Conservation (phyloP, 2,113 vertebrate species). For the Ranitomeya variabilis region DNA sequence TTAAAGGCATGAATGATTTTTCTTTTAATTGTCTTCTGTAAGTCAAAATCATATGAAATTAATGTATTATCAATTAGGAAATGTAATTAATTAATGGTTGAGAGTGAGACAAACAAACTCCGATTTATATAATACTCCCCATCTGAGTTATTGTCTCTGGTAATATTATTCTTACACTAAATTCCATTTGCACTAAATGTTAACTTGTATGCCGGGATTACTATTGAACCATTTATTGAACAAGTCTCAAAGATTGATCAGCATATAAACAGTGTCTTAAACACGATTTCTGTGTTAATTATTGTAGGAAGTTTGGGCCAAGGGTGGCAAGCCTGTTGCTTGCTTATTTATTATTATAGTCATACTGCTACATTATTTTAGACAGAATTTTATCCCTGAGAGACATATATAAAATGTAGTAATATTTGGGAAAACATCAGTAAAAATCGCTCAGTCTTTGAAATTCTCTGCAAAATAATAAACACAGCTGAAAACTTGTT, state of each 20-base stretch:
- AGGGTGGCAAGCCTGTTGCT: neutral
- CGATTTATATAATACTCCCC: neutral
- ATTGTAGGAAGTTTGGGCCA: neutral
- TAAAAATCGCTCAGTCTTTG: slow-evolving; percentile 21
- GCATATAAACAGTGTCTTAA: neutral
- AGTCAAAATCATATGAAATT: no score
- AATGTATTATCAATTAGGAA: no score
- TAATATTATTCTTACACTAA: neutral
- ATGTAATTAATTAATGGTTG: no score
- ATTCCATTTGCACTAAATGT: neutral
- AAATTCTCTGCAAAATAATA: slow-evolving; percentile 37
- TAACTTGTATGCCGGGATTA: neutral
- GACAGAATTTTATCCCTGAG: slow-evolving; percentile 25
- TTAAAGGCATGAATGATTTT: no score
- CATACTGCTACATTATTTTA: slow-evolving; percentile 21
- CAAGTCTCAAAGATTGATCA: neutral
- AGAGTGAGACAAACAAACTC: no score
- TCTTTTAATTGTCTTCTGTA: no score
- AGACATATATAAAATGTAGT: slow-evolving; percentile 28
- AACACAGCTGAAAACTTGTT: slow-evolving; percentile 39
- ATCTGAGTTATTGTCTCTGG: neutral
- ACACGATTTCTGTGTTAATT: neutral
- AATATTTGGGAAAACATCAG: slow-evolving; percentile 30
- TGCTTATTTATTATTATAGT: slow-evolving; percentile 26
- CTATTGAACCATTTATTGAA: neutral